Base-by-base conservation (phyloP, 2,888 invertebrate species). In the Polietes domitor region DNA sequence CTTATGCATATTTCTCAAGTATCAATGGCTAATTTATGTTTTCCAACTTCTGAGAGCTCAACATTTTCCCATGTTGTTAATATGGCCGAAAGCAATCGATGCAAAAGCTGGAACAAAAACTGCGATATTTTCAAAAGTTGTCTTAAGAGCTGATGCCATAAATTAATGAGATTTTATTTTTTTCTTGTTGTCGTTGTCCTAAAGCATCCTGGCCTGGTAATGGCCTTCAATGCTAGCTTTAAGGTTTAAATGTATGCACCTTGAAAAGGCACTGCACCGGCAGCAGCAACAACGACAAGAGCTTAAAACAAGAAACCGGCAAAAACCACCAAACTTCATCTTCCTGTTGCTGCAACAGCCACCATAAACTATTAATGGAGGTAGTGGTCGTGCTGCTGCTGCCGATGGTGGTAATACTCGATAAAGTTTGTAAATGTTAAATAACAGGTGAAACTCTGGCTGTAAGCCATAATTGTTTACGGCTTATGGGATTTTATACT, bases 391-490 rank as follows among this genome's bases (percentile, higher is more conserved):
- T n/a, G n/a, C n/a, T n/a, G n/a, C n/a, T n/a, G 17, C 50, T 50
- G 10, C 3, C 32, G 32, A 7, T 5, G 32, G 7, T 37, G 37
- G 37, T 1, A 99, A 99, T 47, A 47, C 47, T 47, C 47, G 15
- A n/a, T 15, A 2, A 47, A n/a, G 2, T 47, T 47, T 15, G 47
- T 10, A 12, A 41, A 41, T 41, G 41, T 47, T 47, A n/a, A 47
- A 12, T n/a, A 47, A 47, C n/a, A 15, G 6, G 47, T n/a, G 47
- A 47, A 47, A n/a, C 47, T 47, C 12, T n/a, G n/a, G 6, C 47
- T 47, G 47, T 15, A 47, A 15, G 10, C 2, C 4, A 41, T 41
- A 41, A 41, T 41, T 32, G 5, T 32, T 32, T 32, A 9, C 32
- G 9, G 9, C 32, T 32, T 32, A 32, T 6, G 32, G 4, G 32